Evolutionary conservation across 2,888 invertebrate species (phyloP).

Genomic region (Thymelicus acteon): DNA sequence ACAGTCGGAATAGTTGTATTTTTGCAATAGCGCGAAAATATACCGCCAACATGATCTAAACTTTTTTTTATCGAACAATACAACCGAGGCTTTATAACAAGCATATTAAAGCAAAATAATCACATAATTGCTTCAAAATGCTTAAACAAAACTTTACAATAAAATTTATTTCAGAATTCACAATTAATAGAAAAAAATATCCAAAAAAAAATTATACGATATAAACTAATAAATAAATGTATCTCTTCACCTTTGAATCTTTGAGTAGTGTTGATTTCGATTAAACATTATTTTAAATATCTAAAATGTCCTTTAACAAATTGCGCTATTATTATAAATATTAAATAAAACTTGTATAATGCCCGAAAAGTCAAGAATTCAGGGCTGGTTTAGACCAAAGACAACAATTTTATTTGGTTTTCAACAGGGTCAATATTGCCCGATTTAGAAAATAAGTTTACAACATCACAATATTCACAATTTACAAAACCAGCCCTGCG

Average conservation of each 20-base stretch:
- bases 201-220: neutral
- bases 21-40: neutral
- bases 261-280: neutral
- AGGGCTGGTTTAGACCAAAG: conserved; percentile 13
- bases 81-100: neutral
- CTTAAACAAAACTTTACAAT: neutral
- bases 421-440: neutral
- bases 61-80: neutral
- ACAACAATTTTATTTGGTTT: neutral
- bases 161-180: neutral
- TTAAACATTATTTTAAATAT: conserved; percentile 14
- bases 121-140: neutral
- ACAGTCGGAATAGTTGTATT: neutral
- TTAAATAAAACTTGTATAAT: conserved; percentile 28
- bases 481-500: conserved; percentile 6
- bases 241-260: neutral
- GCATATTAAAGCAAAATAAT: neutral
- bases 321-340: conserved; percentile 21
- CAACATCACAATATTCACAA: neutral
- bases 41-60: neutral
- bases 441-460: neutral
- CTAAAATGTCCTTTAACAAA: conserved; percentile 26
- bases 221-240: neutral
- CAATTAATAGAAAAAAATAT: conserved; percentile 1
- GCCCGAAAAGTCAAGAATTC: conserved; percentile 16